phyloP scores from a whole-genome alignment of 2,797 vertebrate genomes.

The Galago senegalensis region DNA sequence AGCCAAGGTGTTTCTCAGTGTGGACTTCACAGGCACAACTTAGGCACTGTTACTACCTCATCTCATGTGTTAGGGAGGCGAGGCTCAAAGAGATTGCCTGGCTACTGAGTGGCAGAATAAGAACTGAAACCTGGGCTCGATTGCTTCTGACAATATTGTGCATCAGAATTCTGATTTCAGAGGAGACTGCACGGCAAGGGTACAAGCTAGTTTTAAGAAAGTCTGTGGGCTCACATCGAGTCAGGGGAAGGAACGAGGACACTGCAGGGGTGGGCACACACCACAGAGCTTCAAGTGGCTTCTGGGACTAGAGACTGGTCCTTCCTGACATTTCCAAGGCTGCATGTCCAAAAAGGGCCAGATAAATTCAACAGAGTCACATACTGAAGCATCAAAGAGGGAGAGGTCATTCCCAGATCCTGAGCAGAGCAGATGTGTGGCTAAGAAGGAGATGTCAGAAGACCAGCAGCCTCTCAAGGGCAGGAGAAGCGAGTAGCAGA shows the following conservation, averaged over 20 bases:
- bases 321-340: background rate
- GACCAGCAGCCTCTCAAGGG: too few relatives aligned
- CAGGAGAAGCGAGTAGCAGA: background rate
- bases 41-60: fast-evolving
- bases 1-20: background rate
- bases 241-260: too few relatives aligned
- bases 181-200: fast-evolving
- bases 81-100: background rate
- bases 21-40: background rate
- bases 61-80: background rate
- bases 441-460: too few relatives aligned
- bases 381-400: background rate
- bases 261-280: fast-evolving
- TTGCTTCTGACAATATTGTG: background rate
- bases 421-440: too few relatives aligned
- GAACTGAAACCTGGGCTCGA: background rate
- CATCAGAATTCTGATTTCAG: too few relatives aligned
- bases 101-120: background rate
- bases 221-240: background rate
- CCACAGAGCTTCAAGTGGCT: background rate
- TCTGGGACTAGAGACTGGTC: background rate
- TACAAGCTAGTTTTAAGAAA: background rate
- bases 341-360: background rate
- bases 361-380: background rate
- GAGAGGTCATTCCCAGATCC: background rate